A percentile compares a stretch with the other conserved stretches of the same genome.
phyloP scores from a whole-genome alignment of 2,888 invertebrate genomes.

The Neelides folsomi region DNA sequence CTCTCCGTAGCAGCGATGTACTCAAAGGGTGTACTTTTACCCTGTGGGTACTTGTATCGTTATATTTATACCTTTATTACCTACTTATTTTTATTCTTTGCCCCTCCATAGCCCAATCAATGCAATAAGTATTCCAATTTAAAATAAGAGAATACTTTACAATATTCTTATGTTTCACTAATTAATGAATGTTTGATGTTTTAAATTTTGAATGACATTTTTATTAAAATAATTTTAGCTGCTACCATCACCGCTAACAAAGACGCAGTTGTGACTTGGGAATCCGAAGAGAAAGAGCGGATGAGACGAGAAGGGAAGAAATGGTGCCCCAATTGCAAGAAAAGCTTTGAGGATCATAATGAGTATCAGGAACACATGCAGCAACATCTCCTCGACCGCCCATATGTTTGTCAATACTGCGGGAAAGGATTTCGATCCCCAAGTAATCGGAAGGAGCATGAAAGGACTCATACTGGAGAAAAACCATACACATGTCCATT shows the following conservation, averaged over 20 bases:
- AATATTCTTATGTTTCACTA: too few relatives aligned
- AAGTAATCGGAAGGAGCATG: constrained; percentile 31
- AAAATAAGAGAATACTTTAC: too few relatives aligned
- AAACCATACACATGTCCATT: constrained; percentile 28
- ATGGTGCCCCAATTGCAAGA: constrained; percentile 8
- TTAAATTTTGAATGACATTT: too few relatives aligned
- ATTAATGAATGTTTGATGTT: too few relatives aligned
- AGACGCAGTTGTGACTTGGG: background rate
- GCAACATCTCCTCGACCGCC: constrained; percentile 12
- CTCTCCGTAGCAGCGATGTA: too few relatives aligned
- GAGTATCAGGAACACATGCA: constrained; percentile 16
- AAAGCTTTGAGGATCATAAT: constrained; percentile 14
- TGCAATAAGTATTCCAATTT: background rate
- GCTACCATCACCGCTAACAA: background rate
- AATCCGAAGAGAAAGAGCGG: background rate
- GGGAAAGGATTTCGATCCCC: constrained; percentile 28
- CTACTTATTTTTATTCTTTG: too few relatives aligned
- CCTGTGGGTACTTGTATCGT: too few relatives aligned
- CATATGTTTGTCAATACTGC: constrained; percentile 29
- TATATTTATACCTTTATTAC: too few relatives aligned
- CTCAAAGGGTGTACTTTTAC: too few relatives aligned
- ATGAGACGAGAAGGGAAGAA: background rate
- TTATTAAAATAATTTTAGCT: background rate
- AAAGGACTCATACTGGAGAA: constrained; percentile 30
- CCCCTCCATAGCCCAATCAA: background rate